phyloP scores from a whole-genome alignment of 2,888 invertebrate genomes.

The Poecilus cupreus region DNA sequence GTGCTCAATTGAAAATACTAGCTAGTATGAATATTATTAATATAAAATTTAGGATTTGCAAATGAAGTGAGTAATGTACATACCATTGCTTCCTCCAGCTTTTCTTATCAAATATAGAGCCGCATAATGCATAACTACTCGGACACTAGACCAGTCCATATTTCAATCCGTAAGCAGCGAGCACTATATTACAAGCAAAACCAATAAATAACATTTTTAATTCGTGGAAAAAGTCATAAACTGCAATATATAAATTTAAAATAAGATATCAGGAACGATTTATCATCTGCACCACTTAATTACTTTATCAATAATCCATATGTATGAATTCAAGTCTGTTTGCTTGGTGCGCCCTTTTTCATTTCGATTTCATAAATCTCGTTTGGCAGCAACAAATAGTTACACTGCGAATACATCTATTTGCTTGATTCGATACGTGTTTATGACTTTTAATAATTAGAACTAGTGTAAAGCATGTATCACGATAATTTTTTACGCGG shows the following conservation, averaged over 20 bases:
- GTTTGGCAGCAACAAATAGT: slow-evolving; percentile 45
- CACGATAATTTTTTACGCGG: background rate
- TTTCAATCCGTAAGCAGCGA: background rate
- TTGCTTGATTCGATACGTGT: slow-evolving; percentile 17
- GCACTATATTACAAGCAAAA: background rate
- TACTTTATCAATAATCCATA: slow-evolving; percentile 45
- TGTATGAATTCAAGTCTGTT: slow-evolving; percentile 30
- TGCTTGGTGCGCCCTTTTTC: slow-evolving; percentile 6
- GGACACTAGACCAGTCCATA: background rate
- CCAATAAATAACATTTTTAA: slow-evolving; percentile 38
- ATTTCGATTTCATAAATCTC: slow-evolving; percentile 26
- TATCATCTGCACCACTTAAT: slow-evolving; percentile 27
- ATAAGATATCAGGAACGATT: slow-evolving; percentile 33
- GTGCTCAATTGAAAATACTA: too few relatives aligned
- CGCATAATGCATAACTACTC: too few relatives aligned
- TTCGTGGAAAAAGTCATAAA: slow-evolving; percentile 5
- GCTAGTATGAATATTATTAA: too few relatives aligned
- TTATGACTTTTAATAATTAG: slow-evolving; percentile 38
- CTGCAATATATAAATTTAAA: slow-evolving; percentile 29
- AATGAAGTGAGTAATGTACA: too few relatives aligned
- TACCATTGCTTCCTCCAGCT: too few relatives aligned
- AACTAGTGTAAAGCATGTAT: slow-evolving; percentile 21
- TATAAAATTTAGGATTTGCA: too few relatives aligned
- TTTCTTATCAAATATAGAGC: background rate
- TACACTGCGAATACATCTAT: slow-evolving; percentile 26